phyloP scores from a whole-genome alignment of 2,113 vertebrate species.

The Osmerus eperlanus region DNA sequence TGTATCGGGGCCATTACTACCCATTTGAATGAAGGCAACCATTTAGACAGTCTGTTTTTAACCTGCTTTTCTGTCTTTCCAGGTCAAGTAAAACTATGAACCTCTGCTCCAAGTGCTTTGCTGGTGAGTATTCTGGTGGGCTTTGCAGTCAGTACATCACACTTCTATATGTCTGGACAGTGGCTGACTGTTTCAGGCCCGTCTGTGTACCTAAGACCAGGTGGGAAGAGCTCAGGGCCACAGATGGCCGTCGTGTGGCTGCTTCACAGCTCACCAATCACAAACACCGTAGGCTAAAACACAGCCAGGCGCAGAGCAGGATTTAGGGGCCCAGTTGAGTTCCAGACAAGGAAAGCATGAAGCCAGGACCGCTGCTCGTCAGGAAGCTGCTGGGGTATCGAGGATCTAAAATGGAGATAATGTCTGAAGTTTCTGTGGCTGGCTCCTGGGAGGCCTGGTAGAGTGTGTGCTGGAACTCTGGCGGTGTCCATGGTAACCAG shows the following conservation, averaged over 20 bases:
- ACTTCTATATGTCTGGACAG: neutral
- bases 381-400: neutral
- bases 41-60: neutral
- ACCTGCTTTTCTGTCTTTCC: constrained; percentile 27
- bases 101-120: constrained; percentile 98
- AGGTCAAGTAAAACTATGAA: constrained; percentile 99
- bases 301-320: too few relatives aligned
- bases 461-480: constrained; percentile 25
- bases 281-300: too few relatives aligned
- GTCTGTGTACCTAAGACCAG: constrained; percentile 1
- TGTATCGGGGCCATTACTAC: neutral
- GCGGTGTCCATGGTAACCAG: constrained; percentile 53
- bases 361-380: too few relatives aligned
- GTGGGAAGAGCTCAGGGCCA: neutral
- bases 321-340: too few relatives aligned
- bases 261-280: neutral
- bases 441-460: constrained; percentile 18
- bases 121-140: constrained; percentile 83
- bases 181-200: neutral
- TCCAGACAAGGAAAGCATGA: too few relatives aligned
- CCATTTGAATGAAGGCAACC: neutral
- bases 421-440: constrained; percentile 10
- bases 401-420: neutral
- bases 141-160: neutral
- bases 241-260: neutral